Evolutionary conservation across 2,888 invertebrate species (phyloP).

Genomic region (Tolmerus cingulatus): DNA sequence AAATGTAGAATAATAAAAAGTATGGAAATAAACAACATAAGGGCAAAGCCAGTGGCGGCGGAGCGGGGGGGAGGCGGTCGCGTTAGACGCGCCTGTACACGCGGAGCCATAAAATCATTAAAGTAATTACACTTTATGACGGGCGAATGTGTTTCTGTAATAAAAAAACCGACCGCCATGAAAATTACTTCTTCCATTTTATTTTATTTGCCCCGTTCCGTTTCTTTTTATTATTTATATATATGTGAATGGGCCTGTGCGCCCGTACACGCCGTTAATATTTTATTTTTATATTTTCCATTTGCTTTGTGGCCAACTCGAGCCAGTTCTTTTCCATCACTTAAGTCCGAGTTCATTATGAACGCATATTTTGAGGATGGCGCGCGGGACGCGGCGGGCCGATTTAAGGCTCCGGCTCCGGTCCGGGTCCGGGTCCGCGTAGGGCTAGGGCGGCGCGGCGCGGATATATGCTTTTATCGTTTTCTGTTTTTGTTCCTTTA

Average conservation of each 20-base stretch:
- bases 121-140: slow-evolving; percentile 54
- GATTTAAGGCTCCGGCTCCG: not conserved
- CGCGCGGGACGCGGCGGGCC: not conserved
- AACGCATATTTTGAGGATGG: slow-evolving; percentile 14
- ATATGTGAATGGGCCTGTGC: slow-evolving; percentile 22
- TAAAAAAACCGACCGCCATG: slow-evolving; percentile 50
- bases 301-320: slow-evolving; percentile 39
- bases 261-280: slow-evolving; percentile 14
- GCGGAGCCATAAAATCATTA: slow-evolving; percentile 54
- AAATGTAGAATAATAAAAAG: slow-evolving; percentile 42
- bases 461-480: not conserved
- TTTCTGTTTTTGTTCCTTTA: not conserved
- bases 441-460: not conserved
- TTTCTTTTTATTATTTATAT: slow-evolving; percentile 41
- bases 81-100: slow-evolving; percentile 49
- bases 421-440: not conserved
- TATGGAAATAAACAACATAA: slow-evolving; percentile 29
- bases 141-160: slow-evolving; percentile 51
- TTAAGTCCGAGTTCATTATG: slow-evolving; percentile 35
- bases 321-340: slow-evolving; percentile 39
- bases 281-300: slow-evolving; percentile 41
- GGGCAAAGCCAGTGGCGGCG: not conserved
- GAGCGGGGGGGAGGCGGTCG: slow-evolving; percentile 48
- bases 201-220: slow-evolving; percentile 31
- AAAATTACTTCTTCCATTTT: slow-evolving; percentile 47